Conservation (phyloP, 2,113 vertebrate genomes). For the Gopherus evgoodei region DNA sequence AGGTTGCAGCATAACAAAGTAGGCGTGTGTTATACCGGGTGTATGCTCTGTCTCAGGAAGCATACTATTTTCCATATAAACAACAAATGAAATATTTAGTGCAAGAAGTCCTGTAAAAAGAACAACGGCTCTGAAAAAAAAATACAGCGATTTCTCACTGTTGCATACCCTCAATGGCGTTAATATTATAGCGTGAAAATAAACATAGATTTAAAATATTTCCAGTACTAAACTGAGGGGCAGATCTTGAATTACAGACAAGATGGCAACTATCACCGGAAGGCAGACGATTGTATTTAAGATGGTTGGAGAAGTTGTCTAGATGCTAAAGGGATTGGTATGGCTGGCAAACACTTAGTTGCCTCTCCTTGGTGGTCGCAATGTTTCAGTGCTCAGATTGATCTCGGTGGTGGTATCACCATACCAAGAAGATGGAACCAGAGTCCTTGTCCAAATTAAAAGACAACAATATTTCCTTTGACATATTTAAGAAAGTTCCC, state of each 20-base stretch:
- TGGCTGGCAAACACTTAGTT: neutral
- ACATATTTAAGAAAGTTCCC: neutral
- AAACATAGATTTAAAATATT: neutral
- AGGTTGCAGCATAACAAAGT: neutral
- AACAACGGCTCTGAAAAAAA: no score
- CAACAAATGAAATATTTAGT: neutral
- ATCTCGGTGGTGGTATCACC: neutral
- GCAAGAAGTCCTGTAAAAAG: neutral
- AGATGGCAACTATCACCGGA: neutral
- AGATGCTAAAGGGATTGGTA: neutral
- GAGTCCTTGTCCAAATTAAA: fast-evolving
- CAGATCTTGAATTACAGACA: neutral
- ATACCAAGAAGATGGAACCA: neutral
- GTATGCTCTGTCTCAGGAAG: neutral
- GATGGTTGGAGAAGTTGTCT: neutral
- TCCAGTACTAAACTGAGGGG: fast-evolving
- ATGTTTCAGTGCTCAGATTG: neutral
- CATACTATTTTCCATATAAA: neutral
- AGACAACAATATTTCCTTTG: neutral
- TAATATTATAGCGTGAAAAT: neutral
- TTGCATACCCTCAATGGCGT: fast-evolving
- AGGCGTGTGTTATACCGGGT: neutral
- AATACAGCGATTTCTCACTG: fast-evolving
- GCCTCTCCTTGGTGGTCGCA: neutral
- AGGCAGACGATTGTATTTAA: neutral